phyloP scores from a whole-genome alignment of 2,888 invertebrate species.

The Homarus gammarus region DNA sequence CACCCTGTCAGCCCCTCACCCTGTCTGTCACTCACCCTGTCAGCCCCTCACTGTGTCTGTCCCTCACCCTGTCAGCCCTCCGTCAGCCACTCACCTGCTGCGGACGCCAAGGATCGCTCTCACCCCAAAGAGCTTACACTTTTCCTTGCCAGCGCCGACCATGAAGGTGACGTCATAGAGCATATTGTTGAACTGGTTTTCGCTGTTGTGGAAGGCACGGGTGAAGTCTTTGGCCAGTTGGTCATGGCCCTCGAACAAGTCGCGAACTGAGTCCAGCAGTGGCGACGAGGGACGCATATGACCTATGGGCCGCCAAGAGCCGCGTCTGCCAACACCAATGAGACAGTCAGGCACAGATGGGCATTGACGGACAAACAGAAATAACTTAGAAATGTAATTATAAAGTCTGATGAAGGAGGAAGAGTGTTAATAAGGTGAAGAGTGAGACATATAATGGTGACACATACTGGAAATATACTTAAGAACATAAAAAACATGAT shows the following conservation, averaged over 20 bases:
- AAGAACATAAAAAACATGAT: no score
- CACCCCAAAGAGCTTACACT: conserved; percentile 93
- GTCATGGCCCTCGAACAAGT: conserved; percentile 95
- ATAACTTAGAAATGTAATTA: no score
- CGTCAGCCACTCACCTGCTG: conserved; percentile 84
- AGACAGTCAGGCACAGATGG: no score
- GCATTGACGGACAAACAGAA: no score
- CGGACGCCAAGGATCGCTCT: conserved; percentile 94
- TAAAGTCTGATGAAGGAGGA: no score
- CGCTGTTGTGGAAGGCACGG: conserved; percentile 90
- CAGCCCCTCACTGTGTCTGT: no score
- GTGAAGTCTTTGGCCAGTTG: conserved; percentile 96
- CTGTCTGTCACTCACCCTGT: no score
- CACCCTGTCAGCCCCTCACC: no score
- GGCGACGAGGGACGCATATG: conserved; percentile 97
- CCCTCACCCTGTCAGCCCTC: neutral
- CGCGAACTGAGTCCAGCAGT: conserved; percentile 92
- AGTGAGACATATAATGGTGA: no score
- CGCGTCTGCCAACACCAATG: conserved; percentile 82
- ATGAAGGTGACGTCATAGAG: conserved; percentile 94
- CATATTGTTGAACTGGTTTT: conserved; percentile 82
- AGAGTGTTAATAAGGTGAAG: no score
- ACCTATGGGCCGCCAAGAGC: conserved; percentile 95
- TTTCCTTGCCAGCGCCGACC: conserved; percentile 94
- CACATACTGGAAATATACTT: no score